phyloP scores from a whole-genome alignment of 2,797 vertebrate species.

The Crossoptilon crossoptilon region DNA sequence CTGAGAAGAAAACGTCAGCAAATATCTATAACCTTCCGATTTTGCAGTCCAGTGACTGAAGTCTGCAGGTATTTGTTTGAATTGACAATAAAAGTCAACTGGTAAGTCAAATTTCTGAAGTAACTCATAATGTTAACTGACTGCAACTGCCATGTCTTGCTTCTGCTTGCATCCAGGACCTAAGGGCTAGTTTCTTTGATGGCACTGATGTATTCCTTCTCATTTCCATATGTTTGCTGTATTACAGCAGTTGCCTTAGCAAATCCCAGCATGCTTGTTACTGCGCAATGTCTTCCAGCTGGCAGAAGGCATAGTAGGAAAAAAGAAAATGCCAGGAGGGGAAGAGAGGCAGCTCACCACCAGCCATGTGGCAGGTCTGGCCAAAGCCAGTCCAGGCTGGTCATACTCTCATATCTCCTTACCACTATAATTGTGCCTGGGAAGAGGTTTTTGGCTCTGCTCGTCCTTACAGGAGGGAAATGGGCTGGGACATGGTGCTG shows the following conservation, averaged over 20 bases:
- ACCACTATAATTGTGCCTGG: not conserved
- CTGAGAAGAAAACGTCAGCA: not conserved
- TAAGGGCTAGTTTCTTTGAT: not conserved
- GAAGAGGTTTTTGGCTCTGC: not conserved
- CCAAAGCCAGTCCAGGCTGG: not conserved
- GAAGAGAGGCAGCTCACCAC: not conserved
- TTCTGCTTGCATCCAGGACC: not conserved
- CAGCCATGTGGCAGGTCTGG: not conserved
- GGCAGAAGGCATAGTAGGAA: not conserved
- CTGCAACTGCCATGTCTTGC: not conserved
- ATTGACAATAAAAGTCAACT: not conserved
- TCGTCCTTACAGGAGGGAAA: not conserved
- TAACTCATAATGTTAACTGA: fast-evolving
- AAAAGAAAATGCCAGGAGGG: fast-evolving
- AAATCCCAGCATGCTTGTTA: not conserved
- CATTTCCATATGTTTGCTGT: not conserved
- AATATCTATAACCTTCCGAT: not conserved
- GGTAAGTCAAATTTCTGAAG: not conserved
- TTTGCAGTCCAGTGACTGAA: not conserved
- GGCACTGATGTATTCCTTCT: not conserved
- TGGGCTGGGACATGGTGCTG: not conserved
- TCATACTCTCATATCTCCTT: not conserved
- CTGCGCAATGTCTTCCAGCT: not conserved
- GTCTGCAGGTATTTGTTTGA: not conserved
- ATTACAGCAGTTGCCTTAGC: not conserved